Evolutionary conservation across 2,797 vertebrate genomes (phyloP).

Genomic region (Geotrypetes seraphini): DNA sequence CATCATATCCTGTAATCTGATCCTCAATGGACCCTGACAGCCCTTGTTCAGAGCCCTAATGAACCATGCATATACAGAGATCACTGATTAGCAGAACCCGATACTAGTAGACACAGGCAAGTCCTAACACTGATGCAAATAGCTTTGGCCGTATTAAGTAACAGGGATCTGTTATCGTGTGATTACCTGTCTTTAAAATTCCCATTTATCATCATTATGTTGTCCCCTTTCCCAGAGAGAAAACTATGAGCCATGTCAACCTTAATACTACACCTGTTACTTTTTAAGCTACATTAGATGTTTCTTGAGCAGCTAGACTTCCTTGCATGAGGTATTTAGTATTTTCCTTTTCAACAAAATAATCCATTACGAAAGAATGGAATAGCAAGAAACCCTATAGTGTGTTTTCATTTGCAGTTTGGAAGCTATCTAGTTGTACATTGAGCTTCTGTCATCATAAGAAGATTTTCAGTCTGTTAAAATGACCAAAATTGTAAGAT

Average conservation of each 20-base stretch:
- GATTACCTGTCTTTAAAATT: constrained; percentile 58
- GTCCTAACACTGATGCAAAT: constrained; percentile 35
- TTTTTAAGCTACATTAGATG: constrained; percentile 9
- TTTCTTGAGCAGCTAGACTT: background rate
- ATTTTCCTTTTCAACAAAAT: too few species aligned
- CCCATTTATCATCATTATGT: constrained; percentile 56
- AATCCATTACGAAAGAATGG: too few species aligned
- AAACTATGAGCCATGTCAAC: constrained; percentile 22
- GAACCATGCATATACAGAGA: constrained; percentile 33
- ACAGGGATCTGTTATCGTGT: constrained; percentile 50
- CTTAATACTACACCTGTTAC: constrained; percentile 19
- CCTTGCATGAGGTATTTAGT: too few species aligned
- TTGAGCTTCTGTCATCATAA: too few species aligned
- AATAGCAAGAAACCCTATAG: too few species aligned
- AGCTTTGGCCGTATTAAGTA: constrained; percentile 39
- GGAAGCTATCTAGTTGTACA: too few species aligned
- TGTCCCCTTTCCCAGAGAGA: constrained; percentile 22
- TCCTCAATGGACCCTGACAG: constrained; percentile 21
- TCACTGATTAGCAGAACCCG: constrained; percentile 30
- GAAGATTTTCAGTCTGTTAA: too few species aligned
- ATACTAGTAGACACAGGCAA: constrained; percentile 31
- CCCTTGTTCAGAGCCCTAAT: constrained; percentile 38
- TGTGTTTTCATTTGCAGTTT: too few species aligned
- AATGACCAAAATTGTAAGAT: too few species aligned
- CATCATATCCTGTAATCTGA: constrained; percentile 53